Evolutionary conservation across 1,140 invertebrate species (phyloP).

Genomic region (Anastatus disparis): DNA sequence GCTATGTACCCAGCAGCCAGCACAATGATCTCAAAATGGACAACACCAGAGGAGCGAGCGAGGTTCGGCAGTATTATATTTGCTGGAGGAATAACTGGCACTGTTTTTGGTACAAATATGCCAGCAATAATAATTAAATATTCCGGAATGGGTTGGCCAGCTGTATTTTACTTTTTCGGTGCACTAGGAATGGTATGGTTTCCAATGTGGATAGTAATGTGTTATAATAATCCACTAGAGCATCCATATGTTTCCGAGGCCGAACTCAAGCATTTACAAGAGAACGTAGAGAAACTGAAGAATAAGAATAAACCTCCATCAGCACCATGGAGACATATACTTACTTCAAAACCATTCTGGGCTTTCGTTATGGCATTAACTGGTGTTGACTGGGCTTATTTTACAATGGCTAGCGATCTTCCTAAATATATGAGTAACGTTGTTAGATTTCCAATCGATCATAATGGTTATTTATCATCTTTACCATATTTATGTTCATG

Average conservation of each 20-base stretch:
- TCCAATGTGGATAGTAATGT: conserved; percentile 63
- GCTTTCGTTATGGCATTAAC: conserved; percentile 70
- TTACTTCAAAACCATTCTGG: conserved; percentile 64
- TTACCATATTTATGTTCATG: conserved; percentile 6
- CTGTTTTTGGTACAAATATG: not conserved
- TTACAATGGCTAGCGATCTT: conserved; percentile 72
- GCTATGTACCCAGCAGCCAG: conserved; percentile 63
- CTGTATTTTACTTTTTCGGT: conserved; percentile 10
- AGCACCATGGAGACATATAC: conserved; percentile 52
- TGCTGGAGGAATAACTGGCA: conserved; percentile 52
- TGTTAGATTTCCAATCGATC: not conserved
- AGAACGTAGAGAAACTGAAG: not conserved
- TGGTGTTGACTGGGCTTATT: conserved; percentile 74
- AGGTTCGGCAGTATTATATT: conserved; percentile 54
- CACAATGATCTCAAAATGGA: conserved; percentile 59
- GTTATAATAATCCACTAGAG: conserved; percentile 77
- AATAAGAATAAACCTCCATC: conserved; percentile 22
- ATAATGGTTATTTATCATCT: not conserved
- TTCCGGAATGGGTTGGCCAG: not conserved
- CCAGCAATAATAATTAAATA: not conserved
- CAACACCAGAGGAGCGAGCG: conserved; percentile 56
- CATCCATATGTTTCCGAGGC: conserved; percentile 83
- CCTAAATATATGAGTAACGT: conserved; percentile 53
- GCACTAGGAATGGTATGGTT: conserved; percentile 5
- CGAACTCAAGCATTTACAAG: conserved; percentile 77